phyloP scores from a whole-genome alignment of 2,113 vertebrate species.

The Ictidomys tridecemlineatus region DNA sequence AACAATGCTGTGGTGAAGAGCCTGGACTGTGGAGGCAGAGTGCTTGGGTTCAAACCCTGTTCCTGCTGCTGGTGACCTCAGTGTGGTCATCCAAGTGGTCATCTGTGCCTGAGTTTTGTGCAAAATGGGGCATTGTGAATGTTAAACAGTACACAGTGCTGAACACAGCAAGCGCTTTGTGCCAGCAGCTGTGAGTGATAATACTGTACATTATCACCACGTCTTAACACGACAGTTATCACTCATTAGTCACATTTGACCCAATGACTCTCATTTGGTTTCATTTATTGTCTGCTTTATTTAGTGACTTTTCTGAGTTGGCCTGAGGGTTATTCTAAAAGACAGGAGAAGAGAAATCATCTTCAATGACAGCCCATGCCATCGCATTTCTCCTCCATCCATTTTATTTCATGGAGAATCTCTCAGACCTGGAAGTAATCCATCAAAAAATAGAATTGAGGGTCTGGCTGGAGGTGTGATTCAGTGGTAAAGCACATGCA shows the following conservation, averaged over 20 bases:
- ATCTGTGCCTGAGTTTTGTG: background rate
- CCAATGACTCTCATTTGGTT: background rate
- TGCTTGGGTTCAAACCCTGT: background rate
- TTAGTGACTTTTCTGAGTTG: background rate
- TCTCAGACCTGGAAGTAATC: background rate
- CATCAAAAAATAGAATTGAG: background rate
- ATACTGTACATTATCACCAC: rapidly evolving
- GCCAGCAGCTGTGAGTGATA: background rate
- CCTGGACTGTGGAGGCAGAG: background rate
- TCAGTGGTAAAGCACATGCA: background rate
- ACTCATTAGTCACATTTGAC: background rate
- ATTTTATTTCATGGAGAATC: background rate
- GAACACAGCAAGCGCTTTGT: background rate
- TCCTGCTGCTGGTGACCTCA: background rate
- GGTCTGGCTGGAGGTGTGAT: background rate
- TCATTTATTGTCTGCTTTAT: background rate
- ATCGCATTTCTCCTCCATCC: background rate
- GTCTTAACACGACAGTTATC: background rate
- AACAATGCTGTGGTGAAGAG: background rate
- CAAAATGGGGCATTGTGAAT: background rate
- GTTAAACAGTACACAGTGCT: background rate
- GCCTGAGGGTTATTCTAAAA: background rate
- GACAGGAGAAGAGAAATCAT: background rate
- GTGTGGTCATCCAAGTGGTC: background rate
- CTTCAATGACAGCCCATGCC: background rate